A percentile compares a stretch with the other conserved stretches of the same genome.
Evolutionary conservation across 2,797 vertebrate genomes (phyloP).

Genomic region (Neoniphon sammara): DNA sequence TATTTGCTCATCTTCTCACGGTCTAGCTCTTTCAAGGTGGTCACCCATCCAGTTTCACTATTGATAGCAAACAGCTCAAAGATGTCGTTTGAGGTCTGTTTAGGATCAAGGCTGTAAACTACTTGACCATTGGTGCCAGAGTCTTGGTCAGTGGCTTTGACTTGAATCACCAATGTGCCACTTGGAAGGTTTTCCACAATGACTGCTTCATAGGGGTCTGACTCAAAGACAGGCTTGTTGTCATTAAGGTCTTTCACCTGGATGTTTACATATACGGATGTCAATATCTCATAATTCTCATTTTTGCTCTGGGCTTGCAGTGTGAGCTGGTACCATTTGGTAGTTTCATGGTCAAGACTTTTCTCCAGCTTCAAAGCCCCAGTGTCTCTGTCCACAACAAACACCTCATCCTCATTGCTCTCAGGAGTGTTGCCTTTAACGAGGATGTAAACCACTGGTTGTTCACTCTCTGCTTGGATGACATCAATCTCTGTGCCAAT

Average conservation of each 20-base stretch:
- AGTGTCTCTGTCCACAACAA: constrained; percentile 90
- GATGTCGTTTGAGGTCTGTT: constrained; percentile 84
- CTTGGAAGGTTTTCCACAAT: constrained; percentile 92
- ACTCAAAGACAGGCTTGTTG: constrained; percentile 92
- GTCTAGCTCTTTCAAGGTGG: constrained; percentile 92
- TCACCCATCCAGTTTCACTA: constrained; percentile 94
- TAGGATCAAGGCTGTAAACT: constrained; percentile 89
- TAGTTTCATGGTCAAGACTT: constrained; percentile 92
- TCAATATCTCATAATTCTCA: constrained; percentile 84
- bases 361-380: constrained; percentile 94
- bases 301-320: constrained; percentile 83
- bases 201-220: constrained; percentile 91
- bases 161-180: constrained; percentile 90
- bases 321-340: constrained; percentile 96
- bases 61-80: constrained; percentile 90
- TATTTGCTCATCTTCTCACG: constrained; percentile 87
- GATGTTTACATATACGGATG: constrained; percentile 90
- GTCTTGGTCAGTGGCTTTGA: constrained; percentile 92
- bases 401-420: constrained; percentile 92
- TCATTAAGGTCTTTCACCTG: constrained; percentile 96
- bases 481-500: constrained; percentile 93
- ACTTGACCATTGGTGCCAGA: constrained; percentile 92
- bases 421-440: constrained; percentile 92
- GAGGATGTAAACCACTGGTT: constrained; percentile 86
- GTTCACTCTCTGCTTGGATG: constrained; percentile 87